Percentiles rank a stretch among this genome's conserved stretches.
Evolutionary conservation across 2,113 vertebrate genomes (phyloP).

Genomic region (Ranitomeya variabilis): DNA sequence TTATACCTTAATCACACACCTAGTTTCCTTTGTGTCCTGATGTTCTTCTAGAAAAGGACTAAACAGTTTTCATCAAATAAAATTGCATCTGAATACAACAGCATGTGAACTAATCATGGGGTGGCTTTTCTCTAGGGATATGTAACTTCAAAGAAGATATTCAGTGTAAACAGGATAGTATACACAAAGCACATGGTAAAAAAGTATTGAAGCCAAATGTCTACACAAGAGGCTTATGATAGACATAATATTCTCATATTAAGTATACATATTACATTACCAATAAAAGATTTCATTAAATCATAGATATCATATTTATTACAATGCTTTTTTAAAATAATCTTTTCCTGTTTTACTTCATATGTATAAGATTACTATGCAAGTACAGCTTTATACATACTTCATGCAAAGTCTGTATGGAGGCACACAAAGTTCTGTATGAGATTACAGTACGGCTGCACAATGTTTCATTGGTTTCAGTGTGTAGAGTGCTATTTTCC

Average conservation of each 20-base stretch:
- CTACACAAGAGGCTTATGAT: not conserved
- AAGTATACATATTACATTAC: not conserved
- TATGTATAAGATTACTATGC: too few species aligned
- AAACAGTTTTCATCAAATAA: constrained; percentile 39
- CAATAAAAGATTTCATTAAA: not conserved
- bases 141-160: constrained; percentile 4
- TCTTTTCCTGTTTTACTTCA: too few species aligned
- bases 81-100: constrained; percentile 38
- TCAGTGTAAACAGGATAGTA: not conserved
- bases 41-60: constrained; percentile 20
- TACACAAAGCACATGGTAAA: not conserved
- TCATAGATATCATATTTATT: not conserved
- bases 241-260: not conserved
- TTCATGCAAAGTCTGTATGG: too few species aligned
- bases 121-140: constrained; percentile 6
- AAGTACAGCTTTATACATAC: too few species aligned
- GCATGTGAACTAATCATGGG: not conserved
- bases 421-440: too few species aligned
- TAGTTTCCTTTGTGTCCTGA: constrained; percentile 12
- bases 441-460: too few species aligned
- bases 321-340: too few species aligned
- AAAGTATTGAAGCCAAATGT: not conserved
- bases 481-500: too few species aligned
- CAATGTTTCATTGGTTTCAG: too few species aligned
- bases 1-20: constrained; percentile 18